Base-by-base conservation (phyloP, 2,113 vertebrate species). In the Chionomys nivalis region DNA sequence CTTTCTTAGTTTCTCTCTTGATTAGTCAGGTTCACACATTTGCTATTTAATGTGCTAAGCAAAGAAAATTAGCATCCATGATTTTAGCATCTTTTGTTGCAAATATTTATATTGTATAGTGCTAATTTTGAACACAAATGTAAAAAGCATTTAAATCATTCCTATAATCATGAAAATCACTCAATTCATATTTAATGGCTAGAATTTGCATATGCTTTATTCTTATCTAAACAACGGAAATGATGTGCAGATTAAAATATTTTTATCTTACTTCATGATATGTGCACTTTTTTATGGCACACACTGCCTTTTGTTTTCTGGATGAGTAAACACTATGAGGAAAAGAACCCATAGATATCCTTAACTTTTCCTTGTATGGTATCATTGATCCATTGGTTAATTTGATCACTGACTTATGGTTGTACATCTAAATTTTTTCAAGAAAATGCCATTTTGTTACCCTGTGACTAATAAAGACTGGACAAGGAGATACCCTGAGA, bases 31-130 rank as follows among this genome's bases (percentile, higher is more conserved):
- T 65, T 89, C 19, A 77, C 70, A 33, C 76, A 76, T 76, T 93
- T 93, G 55, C 7, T 91, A 28, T 58, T 68, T 91, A 70, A 75
- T 87, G 13, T 61, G 90, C n/a, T 33, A 95, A 89, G 14, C 79
- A 55, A 36, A 81, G 26, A 72, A 94, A 87, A 72, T 2, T 72
- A 77, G 26, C 5, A n/a, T 28, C 49, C 63, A 79, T 19, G 93
- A 86, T 95, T 90, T 94, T 90, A 91, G 44, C 42, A 47, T 94
- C 44, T 77, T 94, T 92, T 92, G 36, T 58, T 89, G 24, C 87
- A 70, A 88, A 44, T 42, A 24, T 94, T 75, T 88, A 76, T 72
- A 39, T 87, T 92, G 23, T 33, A 3, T 61, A 49, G 58, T 75
- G 3, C n/a, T 85, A 36, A 1, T 95, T 87, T 88, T 87, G 47